These are phyloP conservation scores for Mobula birostris DNA, from an alignment of 2,113 vertebrate species.

Conservation along the genomic window DNA sequence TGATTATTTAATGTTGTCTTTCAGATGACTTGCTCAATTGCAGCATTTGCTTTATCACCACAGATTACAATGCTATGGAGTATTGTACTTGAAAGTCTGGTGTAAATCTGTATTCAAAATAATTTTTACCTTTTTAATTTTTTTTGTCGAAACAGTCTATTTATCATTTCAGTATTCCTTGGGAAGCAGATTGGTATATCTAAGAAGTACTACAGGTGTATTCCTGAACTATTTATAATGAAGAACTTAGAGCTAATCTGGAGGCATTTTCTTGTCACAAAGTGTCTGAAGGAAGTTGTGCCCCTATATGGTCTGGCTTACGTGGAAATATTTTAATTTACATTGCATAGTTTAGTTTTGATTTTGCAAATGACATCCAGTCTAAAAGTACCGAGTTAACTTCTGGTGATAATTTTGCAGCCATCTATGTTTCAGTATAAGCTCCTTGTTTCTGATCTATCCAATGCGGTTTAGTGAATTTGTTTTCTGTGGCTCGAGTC, in stretches of 20 bases:
- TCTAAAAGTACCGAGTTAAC: no score
- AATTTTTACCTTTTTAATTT: neutral
- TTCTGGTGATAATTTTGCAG: neutral
- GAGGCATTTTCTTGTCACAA: neutral
- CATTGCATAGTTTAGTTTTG: neutral
- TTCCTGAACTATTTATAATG: neutral
- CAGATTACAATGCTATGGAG: no score
- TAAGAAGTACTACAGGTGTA: neutral
- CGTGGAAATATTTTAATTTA: neutral
- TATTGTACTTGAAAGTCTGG: no score
- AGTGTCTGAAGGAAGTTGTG: neutral
- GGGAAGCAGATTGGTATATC: neutral
- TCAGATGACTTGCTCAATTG: neutral
- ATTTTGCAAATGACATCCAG: neutral
- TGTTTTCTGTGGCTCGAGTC: neutral
- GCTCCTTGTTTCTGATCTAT: neutral
- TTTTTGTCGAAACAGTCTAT: neutral
- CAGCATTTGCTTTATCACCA: no score
- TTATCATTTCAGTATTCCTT: neutral
- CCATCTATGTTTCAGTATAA: neutral
- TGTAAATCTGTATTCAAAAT: neutral
- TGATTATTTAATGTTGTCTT: neutral
- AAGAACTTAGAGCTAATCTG: neutral
- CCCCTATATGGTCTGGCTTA: neutral
- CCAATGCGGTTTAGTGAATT: neutral